A percentile compares a stretch with the other conserved stretches of the same genome.
Evolutionary conservation across 2,888 invertebrate species (phyloP).

Genomic region (Eupelmus urozonus): DNA sequence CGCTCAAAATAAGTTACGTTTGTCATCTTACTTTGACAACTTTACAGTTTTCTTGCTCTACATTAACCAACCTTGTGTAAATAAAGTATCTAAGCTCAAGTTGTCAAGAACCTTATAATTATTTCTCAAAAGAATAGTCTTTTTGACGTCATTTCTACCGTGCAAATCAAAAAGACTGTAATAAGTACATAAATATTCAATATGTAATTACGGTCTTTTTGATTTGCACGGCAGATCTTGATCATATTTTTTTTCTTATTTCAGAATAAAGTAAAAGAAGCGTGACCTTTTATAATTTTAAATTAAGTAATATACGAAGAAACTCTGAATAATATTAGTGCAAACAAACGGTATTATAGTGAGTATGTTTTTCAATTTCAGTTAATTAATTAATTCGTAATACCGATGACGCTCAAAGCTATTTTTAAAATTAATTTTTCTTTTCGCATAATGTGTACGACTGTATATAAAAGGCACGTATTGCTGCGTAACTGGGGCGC

Average conservation of each 20-base stretch:
- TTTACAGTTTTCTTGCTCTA: conserved; percentile 28
- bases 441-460: neutral
- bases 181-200: no score
- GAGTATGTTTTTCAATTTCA: no score
- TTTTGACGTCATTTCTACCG: neutral
- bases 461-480: neutral
- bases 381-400: conserved; percentile 30
- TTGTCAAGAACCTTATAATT: conserved; percentile 20
- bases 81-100: conserved; percentile 9
- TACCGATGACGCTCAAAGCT: neutral
- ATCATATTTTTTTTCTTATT: no score
- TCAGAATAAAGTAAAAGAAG: no score
- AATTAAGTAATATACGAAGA: no score
- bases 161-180: no score
- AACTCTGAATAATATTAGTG: no score
- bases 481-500: conserved; percentile 19
- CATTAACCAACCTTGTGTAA: conserved; percentile 22
- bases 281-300: no score
- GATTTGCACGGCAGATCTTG: no score
- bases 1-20: conserved; percentile 33
- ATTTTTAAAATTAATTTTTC: conserved; percentile 20
- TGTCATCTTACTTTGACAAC: conserved; percentile 42
- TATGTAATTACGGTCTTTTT: no score
- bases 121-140: conserved; percentile 14
- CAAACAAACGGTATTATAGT: no score